Conservation (phyloP, 2,113 vertebrate species). For the Eolophus roseicapilla region DNA sequence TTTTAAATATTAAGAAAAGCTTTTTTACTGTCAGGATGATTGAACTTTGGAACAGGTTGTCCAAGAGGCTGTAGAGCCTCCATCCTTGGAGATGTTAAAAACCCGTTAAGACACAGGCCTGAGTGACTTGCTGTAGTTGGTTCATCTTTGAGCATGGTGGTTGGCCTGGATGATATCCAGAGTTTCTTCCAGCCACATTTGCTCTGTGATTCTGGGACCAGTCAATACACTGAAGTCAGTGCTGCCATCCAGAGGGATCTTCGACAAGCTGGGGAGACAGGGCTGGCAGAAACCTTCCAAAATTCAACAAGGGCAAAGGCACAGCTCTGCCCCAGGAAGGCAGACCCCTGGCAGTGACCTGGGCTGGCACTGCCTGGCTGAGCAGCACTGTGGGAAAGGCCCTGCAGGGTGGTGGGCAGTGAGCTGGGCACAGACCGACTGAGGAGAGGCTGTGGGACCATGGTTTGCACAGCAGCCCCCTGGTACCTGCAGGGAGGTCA, state of each 20-base stretch:
- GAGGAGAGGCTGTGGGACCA: neutral
- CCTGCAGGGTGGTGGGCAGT: neutral
- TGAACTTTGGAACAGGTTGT: neutral
- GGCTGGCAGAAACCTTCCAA: neutral
- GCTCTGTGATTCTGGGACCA: neutral
- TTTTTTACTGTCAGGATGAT: neutral
- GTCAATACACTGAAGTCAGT: neutral
- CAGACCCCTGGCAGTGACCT: fast-evolving
- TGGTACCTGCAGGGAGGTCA: neutral
- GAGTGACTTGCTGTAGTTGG: neutral
- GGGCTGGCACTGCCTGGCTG: neutral
- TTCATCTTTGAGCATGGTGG: neutral
- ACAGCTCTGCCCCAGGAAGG: neutral
- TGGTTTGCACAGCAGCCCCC: neutral
- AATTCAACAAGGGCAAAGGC: neutral
- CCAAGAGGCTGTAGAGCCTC: neutral
- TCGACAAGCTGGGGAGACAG: neutral
- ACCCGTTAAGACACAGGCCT: neutral
- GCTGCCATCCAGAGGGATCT: neutral
- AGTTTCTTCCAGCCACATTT: neutral
- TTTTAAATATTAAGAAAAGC: neutral
- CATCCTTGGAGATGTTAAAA: neutral
- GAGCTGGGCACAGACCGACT: neutral
- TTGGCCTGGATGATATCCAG: neutral
- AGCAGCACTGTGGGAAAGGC: neutral